These are phyloP conservation scores for Brachyptera putata DNA, from an alignment of 2,888 invertebrate species.

Conservation along the genomic window DNA sequence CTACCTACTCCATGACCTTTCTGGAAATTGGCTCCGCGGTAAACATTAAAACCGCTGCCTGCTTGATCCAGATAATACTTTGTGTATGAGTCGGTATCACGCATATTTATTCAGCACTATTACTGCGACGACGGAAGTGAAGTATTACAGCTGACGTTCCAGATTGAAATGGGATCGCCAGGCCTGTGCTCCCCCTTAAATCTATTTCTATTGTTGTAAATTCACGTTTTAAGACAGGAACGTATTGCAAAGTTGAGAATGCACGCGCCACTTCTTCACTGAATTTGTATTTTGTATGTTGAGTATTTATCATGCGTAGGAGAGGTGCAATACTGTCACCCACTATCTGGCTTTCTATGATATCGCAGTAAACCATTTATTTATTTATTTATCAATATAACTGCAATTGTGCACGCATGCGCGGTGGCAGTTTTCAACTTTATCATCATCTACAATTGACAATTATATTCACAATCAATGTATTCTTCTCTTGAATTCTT, in stretches of 20 bases:
- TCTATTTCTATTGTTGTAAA: not conserved
- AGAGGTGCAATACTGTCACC: slow-evolving; percentile 36
- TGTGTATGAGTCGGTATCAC: not conserved
- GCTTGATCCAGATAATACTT: slow-evolving; percentile 1
- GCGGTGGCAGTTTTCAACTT: too few species aligned
- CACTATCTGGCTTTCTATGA: slow-evolving; percentile 25
- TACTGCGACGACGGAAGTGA: not conserved
- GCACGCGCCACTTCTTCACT: too few species aligned
- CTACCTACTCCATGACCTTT: slow-evolving; percentile 30
- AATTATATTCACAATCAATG: too few species aligned
- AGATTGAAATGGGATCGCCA: not conserved
- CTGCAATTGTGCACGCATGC: too few species aligned
- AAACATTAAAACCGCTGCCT: slow-evolving; percentile 22
- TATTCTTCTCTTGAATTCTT: too few species aligned
- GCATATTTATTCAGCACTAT: not conserved
- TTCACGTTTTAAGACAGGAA: not conserved
- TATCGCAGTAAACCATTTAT: slow-evolving; percentile 36
- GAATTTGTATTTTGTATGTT: too few species aligned
- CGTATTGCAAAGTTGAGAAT: too few species aligned
- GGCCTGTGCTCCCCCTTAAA: not conserved
- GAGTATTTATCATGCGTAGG: slow-evolving; percentile 36
- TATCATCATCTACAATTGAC: too few species aligned
- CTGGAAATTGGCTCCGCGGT: slow-evolving; percentile 25
- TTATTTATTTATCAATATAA: too few species aligned
- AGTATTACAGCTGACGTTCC: not conserved